phyloP scores from a whole-genome alignment of 2,113 vertebrate species.

The Plestiodon gilberti region DNA sequence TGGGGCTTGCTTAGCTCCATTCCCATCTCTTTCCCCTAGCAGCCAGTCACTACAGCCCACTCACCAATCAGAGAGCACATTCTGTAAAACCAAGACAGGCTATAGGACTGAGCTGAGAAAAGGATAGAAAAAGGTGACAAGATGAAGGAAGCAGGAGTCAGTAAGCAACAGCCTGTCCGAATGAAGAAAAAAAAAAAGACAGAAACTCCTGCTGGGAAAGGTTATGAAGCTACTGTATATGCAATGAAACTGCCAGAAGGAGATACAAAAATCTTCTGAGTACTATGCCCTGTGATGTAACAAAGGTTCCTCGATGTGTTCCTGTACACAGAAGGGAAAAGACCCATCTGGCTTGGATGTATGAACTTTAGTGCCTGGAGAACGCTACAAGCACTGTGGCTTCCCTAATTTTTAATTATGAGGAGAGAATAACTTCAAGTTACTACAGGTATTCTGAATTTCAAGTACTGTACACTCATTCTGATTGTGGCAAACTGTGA shows the following conservation, averaged over 20 bases:
- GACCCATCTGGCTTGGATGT: not conserved
- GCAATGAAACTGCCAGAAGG: not conserved
- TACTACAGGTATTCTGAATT: not conserved
- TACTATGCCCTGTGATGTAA: not conserved
- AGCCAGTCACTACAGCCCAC: not conserved
- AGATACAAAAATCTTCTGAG: not conserved
- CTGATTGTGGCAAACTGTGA: not conserved
- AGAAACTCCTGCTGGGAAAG: not conserved
- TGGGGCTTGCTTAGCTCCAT: not conserved
- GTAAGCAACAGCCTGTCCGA: not conserved
- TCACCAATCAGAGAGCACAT: not conserved
- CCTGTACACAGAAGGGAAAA: not conserved
- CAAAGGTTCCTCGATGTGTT: not conserved
- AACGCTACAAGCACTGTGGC: not conserved
- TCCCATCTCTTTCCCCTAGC: not conserved
- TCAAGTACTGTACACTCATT: not conserved
- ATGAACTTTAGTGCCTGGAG: not conserved
- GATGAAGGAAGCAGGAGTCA: not conserved
- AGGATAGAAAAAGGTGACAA: not conserved
- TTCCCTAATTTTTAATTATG: not conserved
- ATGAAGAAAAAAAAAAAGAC: not conserved
- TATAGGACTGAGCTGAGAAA: not conserved
- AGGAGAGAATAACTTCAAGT: not conserved
- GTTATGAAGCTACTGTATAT: not conserved
- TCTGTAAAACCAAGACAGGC: not conserved